Base-by-base conservation (phyloP, 1,140 invertebrate genomes). In the Hycleus phaleratus region DNA sequence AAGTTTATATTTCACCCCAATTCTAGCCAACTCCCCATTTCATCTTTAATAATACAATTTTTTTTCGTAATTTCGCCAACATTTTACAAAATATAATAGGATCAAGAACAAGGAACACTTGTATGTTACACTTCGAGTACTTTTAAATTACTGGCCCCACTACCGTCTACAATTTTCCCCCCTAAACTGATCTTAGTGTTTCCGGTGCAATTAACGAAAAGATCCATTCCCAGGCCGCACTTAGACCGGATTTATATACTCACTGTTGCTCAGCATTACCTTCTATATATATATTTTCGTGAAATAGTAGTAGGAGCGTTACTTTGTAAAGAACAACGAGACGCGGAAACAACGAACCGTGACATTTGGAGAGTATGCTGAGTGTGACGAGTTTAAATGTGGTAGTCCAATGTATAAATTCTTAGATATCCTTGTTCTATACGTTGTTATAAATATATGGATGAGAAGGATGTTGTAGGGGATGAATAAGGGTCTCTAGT, bases 1-100 rank as follows among this genome's bases (percentile, higher is more conserved):
- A 32, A 32, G 4, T 32, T 32, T 68, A 66, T 66, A 66, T 68
- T 66, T 68, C 66, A 68, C 60, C 62, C 63, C 53, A 47, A 38
- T 32, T 32, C 4, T 32, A 32, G 4, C 7, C 32, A 32, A 32
- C 32, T 32, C 4, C 4, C 32, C 32, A 32, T 3, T 18, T 18
- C 18, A 18, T 18, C 18, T 18, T 1, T 18, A 18, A 18, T 18
- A 18, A 18, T 18, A 18, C 18, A 18, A 18, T 18, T 18, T 18
- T 18, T 18, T 1, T 18, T 18, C 1, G 18, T 1, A 18, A 18
- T 18, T 18, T 18, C 18, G 1, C 18, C 18, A 18, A 18, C 18
- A 18, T 18, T 18, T 18, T 18, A 18, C 18, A 40, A 50, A 52
- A 52, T 43, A 43, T 52, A 52, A 52, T 39, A 44, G 49, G 49